Base-by-base conservation (phyloP, 1,140 invertebrate genomes). In the Patella vulgata region DNA sequence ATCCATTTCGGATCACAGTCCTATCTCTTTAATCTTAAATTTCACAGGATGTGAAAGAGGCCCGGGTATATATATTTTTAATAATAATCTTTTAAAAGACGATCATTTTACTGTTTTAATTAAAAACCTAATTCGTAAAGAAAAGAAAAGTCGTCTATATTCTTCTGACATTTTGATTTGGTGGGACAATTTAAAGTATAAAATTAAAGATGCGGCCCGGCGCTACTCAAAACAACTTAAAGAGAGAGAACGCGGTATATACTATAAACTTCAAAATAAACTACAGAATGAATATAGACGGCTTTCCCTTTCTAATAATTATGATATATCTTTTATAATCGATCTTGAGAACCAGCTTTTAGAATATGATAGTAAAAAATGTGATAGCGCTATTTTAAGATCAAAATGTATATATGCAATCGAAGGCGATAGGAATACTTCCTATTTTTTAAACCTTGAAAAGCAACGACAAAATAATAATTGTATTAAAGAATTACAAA, bases 131-230 rank as follows among this genome's bases (percentile, higher is more conserved):
- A 50, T 59, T 36, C 5, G 4, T 25, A 30, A 36, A 25, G 57
- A 25, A 28, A 51, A 23, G 17, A 9, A 42, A 0, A 36, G 28
- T 19, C 17, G 11, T 42, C 51, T 59, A 23, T 52, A 42, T 59
- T 19, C 8, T 14, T 6, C n/a, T 27, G 36, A 60, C 5, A 44
- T 46, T n/a, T 19, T 40, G n/a, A 42, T 60, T 42, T 60, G 58
- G 58, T 60, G 58, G 58, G 58, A 60, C 43, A 60, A 60, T 52
- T 52, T 60, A 23, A 60, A 60, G 52, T 60, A 43, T 17, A 52
- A 60, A 46, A 50, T 40, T 14, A 60, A 40, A 52, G 9, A 39
- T 12, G 30, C 39, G 30, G 17, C 25, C 46, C 28, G 21, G 23
- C 30, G 8, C 19, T 52, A 27, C 36, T 19, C 19, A 30, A 60